Conservation (phyloP, 2,888 invertebrate genomes). For the Doris montereyensis region DNA sequence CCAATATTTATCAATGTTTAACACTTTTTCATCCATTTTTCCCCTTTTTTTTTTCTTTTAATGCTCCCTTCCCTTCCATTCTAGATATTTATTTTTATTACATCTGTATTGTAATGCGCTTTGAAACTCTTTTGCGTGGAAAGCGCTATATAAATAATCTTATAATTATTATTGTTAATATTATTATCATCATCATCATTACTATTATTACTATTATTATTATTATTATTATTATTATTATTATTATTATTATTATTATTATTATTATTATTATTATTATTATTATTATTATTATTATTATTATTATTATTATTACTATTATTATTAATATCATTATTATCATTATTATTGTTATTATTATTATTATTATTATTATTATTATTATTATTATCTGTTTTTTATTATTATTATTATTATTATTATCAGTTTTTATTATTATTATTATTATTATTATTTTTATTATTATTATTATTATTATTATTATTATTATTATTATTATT, state of each 20-base stretch:
- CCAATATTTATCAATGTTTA: too few relatives aligned
- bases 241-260: neutral
- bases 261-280: neutral
- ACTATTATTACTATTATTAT: neutral
- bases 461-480: neutral
- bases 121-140: too few relatives aligned
- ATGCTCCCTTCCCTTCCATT: too few relatives aligned
- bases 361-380: neutral
- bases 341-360: neutral
- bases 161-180: too few relatives aligned
- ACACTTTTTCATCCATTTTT: too few relatives aligned
- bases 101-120: too few relatives aligned
- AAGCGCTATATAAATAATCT: too few relatives aligned
- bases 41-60: too few relatives aligned
- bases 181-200: neutral
- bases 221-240: neutral
- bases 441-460: neutral
- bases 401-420: neutral
- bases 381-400: neutral
- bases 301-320: neutral
- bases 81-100: too few relatives aligned
- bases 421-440: neutral
- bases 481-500: neutral
- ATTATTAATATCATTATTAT: neutral
- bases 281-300: neutral